A percentile compares a stretch with the other conserved stretches of the same genome.
Evolutionary conservation across 2,888 invertebrate species (phyloP).

Genomic region (Scelioninae gen. 2): DNA sequence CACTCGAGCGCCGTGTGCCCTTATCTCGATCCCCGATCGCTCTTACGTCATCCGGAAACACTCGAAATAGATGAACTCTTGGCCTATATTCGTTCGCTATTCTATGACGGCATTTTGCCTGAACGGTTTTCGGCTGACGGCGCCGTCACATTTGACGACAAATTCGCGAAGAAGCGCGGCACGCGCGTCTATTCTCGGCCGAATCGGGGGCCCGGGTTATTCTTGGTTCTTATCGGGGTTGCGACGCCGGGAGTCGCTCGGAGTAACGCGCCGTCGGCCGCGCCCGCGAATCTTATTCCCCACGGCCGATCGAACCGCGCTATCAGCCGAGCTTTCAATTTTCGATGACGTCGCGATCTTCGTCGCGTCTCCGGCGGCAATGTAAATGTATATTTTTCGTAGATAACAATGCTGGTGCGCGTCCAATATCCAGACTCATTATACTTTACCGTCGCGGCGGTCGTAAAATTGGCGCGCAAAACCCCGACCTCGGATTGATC

Average conservation of each 20-base stretch:
- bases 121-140: slow-evolving; percentile 40
- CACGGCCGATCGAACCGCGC: not conserved
- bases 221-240: slow-evolving; percentile 11
- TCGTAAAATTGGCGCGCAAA: slow-evolving; percentile 38
- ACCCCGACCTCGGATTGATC: slow-evolving; percentile 26
- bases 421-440: slow-evolving; percentile 40
- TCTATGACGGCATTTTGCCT: slow-evolving; percentile 38
- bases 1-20: slow-evolving; percentile 63
- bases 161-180: slow-evolving; percentile 25
- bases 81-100: slow-evolving; percentile 69
- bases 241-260: slow-evolving; percentile 9
- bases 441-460: slow-evolving; percentile 31
- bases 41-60: slow-evolving; percentile 71
- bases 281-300: slow-evolving; percentile 28
- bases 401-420: slow-evolving; percentile 29
- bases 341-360: slow-evolving; percentile 25
- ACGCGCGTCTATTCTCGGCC: slow-evolving; percentile 51
- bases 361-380: slow-evolving; percentile 32
- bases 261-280: slow-evolving; percentile 14
- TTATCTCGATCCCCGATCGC: slow-evolving; percentile 70
- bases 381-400: slow-evolving; percentile 24
- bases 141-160: slow-evolving; percentile 44
- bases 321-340: slow-evolving; percentile 24
- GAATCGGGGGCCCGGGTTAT: slow-evolving; percentile 50
- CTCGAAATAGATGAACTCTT: slow-evolving; percentile 74